Evolutionary conservation across 2,113 vertebrate species (phyloP).

Genomic region (Lepisosteus osseus): DNA sequence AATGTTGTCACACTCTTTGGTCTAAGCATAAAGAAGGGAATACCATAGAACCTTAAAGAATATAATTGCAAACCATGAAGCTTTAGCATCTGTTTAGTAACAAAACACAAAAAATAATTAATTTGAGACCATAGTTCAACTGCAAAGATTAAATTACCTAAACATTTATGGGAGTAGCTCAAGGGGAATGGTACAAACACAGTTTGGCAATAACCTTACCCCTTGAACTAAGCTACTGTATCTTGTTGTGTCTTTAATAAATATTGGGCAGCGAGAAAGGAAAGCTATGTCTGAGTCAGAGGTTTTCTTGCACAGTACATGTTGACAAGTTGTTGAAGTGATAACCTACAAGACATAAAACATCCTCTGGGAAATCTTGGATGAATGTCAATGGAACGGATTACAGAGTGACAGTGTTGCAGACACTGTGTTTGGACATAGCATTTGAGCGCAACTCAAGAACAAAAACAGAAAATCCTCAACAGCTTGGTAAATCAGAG

Average conservation of each 20-base stretch:
- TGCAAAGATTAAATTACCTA: too few species aligned
- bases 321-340: conserved; percentile 4
- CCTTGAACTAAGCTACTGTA: too few species aligned
- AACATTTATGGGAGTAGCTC: too few species aligned
- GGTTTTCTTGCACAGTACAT: background rate
- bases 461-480: background rate
- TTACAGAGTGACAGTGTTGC: conserved; percentile 2
- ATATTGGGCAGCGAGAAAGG: background rate
- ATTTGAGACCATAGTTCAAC: too few species aligned
- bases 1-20: too few species aligned
- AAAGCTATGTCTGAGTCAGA: background rate
- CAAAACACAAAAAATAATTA: too few species aligned
- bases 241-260: background rate
- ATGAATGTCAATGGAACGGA: background rate
- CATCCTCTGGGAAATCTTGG: conserved; percentile 6
- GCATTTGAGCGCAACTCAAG: background rate
- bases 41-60: too few species aligned
- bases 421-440: background rate
- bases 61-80: too few species aligned
- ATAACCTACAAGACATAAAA: conserved; percentile 9
- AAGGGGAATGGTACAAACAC: too few species aligned
- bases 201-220: too few species aligned
- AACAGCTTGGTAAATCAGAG: conserved; percentile 1
- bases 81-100: too few species aligned
- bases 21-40: too few species aligned